Percentiles rank a stretch among this genome's conserved stretches.
Conservation (phyloP, 2,797 vertebrate genomes). For the Acipenser oxyrinchus region DNA sequence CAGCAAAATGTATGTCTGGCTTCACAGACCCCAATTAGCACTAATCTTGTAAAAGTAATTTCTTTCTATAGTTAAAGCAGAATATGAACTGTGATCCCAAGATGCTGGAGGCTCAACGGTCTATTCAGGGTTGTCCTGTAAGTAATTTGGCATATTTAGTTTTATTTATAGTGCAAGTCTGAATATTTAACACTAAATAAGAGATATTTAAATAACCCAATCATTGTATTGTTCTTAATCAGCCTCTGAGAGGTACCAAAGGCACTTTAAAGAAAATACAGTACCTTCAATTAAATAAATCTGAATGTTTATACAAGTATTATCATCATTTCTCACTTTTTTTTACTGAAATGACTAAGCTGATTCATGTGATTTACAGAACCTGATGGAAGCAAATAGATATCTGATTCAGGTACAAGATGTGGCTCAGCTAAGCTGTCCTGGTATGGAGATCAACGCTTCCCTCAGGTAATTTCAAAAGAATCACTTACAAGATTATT, state of each 20-base stretch:
- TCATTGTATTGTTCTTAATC: too few species aligned
- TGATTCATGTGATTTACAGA: slow-evolving; percentile 41
- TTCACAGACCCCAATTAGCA: too few species aligned
- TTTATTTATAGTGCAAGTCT: too few species aligned
- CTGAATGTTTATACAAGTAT: neutral
- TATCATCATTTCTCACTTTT: neutral
- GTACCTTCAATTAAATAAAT: too few species aligned
- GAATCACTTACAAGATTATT: too few species aligned
- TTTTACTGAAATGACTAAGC: neutral
- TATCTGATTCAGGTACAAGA: slow-evolving; percentile 67
- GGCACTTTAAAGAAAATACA: neutral
- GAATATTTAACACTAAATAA: too few species aligned
- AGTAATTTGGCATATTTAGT: slow-evolving; percentile 16
- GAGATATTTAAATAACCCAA: too few species aligned
- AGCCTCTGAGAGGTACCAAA: neutral
- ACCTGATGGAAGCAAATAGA: slow-evolving; percentile 63
- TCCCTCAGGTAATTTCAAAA: slow-evolving; percentile 58
- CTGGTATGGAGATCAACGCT: slow-evolving; percentile 51
- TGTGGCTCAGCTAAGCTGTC: slow-evolving; percentile 57
- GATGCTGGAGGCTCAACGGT: slow-evolving; percentile 58
- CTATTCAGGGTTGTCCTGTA: slow-evolving; percentile 73
- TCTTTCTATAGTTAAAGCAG: slow-evolving; percentile 52
- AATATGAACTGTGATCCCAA: slow-evolving; percentile 45
- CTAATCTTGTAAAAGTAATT: too few species aligned
- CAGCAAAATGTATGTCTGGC: too few species aligned